Conservation (phyloP, 2,113 vertebrate genomes). For the Candoia aspera region DNA sequence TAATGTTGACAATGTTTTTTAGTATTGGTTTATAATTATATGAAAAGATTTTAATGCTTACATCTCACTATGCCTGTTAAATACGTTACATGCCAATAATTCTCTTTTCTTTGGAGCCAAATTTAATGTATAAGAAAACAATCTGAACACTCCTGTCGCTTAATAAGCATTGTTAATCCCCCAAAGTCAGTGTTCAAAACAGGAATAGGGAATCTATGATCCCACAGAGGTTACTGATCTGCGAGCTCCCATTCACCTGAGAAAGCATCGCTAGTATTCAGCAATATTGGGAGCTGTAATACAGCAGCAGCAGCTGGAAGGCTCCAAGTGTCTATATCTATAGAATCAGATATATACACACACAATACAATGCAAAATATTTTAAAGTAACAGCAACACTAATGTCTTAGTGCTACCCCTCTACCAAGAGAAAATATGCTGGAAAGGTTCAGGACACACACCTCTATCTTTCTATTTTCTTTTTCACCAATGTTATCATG, state of each 20-base stretch:
- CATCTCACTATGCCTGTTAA: neutral
- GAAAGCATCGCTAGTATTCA: neutral
- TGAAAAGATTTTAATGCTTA: neutral
- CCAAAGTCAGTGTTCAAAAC: neutral
- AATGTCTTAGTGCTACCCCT: no score
- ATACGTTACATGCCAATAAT: neutral
- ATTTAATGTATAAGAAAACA: neutral
- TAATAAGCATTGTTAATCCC: neutral
- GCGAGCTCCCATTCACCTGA: neutral
- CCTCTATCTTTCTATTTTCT: no score
- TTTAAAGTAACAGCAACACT: no score
- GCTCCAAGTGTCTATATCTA: neutral
- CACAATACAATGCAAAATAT: no score
- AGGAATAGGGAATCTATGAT: no score
- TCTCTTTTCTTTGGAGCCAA: neutral
- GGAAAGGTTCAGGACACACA: no score
- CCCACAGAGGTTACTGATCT: neutral
- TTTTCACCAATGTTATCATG: no score
- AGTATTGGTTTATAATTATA: neutral
- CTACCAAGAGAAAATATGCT: no score
- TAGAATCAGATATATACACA: neutral
- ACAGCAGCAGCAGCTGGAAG: neutral
- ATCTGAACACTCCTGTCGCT: neutral
- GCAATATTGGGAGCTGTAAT: neutral
- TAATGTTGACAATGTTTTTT: neutral